These are phyloP conservation scores for Scaptomyza hsui DNA, from an alignment of 1,140 invertebrate species.

Conservation along the genomic window DNA sequence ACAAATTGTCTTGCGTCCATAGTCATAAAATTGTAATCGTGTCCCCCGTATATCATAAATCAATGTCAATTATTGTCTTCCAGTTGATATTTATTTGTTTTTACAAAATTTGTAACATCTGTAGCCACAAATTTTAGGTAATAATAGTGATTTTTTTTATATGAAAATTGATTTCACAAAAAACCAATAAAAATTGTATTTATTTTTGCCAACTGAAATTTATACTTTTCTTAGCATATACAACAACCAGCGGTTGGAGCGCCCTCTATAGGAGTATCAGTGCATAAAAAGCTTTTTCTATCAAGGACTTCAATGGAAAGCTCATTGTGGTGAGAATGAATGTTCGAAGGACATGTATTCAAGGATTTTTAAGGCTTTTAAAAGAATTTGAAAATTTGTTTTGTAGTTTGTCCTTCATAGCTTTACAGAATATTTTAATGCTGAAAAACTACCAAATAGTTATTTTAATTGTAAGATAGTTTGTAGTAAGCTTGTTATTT, in stretches of 20 bases:
- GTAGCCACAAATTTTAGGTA: constrained; percentile 57
- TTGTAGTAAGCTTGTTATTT: too few species aligned
- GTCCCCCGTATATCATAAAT: constrained; percentile 19
- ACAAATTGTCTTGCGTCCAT: constrained; percentile 61
- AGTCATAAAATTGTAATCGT: constrained; percentile 52
- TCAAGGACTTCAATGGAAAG: not conserved
- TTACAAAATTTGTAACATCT: constrained; percentile 45
- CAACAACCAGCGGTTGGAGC: not conserved
- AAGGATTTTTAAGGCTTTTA: too few species aligned
- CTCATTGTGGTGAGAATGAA: too few species aligned
- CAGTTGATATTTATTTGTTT: constrained; percentile 37
- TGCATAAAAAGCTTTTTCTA: not conserved
- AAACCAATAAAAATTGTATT: constrained; percentile 21
- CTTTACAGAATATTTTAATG: too few species aligned
- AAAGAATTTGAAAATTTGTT: too few species aligned
- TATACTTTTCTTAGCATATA: not conserved
- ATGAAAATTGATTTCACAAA: constrained; percentile 28
- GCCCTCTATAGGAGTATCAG: not conserved
- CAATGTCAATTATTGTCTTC: constrained; percentile 64
- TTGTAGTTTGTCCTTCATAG: too few species aligned
- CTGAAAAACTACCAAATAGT: too few species aligned
- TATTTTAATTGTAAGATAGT: too few species aligned
- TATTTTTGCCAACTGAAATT: not conserved
- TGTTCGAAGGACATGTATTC: too few species aligned
- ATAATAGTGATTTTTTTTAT: constrained; percentile 58